Percentiles rank a stretch among this genome's conserved stretches.
phyloP scores from a whole-genome alignment of 2,113 vertebrate genomes.

The Cettia cetti region DNA sequence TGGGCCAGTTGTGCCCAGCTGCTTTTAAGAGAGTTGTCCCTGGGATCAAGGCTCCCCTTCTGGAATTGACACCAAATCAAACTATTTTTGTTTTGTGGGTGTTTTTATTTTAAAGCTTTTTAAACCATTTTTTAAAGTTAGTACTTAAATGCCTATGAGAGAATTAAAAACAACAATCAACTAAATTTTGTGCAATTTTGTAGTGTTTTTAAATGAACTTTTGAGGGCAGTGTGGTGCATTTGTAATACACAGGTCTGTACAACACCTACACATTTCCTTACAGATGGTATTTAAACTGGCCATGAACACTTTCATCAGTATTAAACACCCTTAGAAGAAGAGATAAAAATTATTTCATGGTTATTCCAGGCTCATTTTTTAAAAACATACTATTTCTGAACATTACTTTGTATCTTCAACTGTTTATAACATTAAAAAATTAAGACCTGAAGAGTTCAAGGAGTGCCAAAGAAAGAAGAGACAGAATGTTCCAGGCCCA shows the following conservation, averaged over 20 bases:
- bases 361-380: neutral
- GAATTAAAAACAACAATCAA: neutral
- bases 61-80: neutral
- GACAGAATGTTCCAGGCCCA: neutral
- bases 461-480: neutral
- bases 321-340: neutral
- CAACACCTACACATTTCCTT: neutral
- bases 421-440: neutral
- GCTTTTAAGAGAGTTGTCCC: neutral
- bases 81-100: neutral
- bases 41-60: neutral
- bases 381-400: neutral
- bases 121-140: neutral
- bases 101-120: neutral
- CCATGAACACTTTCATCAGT: neutral
- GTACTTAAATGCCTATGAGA: neutral
- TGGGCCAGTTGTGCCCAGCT: neutral
- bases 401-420: neutral
- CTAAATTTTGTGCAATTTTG: neutral
- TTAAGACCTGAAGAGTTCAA: neutral
- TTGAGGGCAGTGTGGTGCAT: neutral
- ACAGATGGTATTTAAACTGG: neutral
- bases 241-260: neutral
- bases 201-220: neutral
- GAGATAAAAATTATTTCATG: neutral